Percentiles rank a stretch among this genome's conserved stretches.
These are phyloP conservation scores for Rhagonycha fulva DNA, from an alignment of 2,888 invertebrate species.

Conservation along the genomic window DNA sequence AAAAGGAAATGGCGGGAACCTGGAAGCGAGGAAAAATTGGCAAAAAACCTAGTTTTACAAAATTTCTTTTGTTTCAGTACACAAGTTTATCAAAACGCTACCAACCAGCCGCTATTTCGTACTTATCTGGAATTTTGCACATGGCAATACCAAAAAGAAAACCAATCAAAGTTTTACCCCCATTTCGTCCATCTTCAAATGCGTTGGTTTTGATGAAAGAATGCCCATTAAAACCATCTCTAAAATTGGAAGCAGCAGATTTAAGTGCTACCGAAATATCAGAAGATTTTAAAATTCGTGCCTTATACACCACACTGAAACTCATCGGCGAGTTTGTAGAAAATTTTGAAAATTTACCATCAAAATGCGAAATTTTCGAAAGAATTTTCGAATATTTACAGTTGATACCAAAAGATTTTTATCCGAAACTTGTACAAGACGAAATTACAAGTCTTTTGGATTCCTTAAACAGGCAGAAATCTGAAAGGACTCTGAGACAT, in stretches of 20 bases:
- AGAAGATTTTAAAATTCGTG: constrained; percentile 68
- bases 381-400: constrained; percentile 62
- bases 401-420: constrained; percentile 62
- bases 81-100: constrained; percentile 78
- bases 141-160: constrained; percentile 68
- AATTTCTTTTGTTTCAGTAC: constrained; percentile 60
- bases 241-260: constrained; percentile 62
- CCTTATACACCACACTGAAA: constrained; percentile 60
- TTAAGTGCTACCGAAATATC: constrained; percentile 59
- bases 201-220: constrained; percentile 61
- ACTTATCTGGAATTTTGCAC: constrained; percentile 75
- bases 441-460: constrained; percentile 55
- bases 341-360: constrained; percentile 53
- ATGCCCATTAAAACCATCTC: constrained; percentile 49
- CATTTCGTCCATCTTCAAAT: constrained; percentile 63
- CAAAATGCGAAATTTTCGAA: constrained; percentile 56
- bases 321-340: constrained; percentile 65
- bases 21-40: neutral
- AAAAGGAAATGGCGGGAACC: too few species aligned
- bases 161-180: constrained; percentile 68
- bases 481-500: constrained; percentile 62
- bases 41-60: neutral
- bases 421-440: constrained; percentile 63
- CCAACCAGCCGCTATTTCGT: constrained; percentile 80
- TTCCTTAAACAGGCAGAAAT: constrained; percentile 58